Percentiles rank a stretch among this genome's conserved stretches.
phyloP scores from a whole-genome alignment of 2,113 vertebrate species.

The Trichechus manatus region DNA sequence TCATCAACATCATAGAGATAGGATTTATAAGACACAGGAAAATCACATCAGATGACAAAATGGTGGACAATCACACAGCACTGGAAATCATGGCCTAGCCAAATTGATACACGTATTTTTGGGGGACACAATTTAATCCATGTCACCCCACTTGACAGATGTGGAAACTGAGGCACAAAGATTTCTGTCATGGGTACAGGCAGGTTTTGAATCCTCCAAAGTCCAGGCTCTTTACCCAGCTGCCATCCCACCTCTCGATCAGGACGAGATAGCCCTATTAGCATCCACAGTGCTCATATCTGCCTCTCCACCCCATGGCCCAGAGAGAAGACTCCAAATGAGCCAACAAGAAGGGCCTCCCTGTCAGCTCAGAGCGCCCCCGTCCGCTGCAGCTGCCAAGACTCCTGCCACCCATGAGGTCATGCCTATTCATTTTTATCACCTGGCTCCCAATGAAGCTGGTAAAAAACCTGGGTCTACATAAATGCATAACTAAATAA shows the following conservation, averaged over 20 bases:
- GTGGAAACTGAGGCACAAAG: no score
- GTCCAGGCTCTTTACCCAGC: background rate
- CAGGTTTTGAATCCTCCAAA: background rate
- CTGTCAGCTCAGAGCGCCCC: background rate
- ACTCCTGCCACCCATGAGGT: background rate
- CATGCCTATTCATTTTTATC: background rate
- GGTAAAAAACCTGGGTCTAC: background rate
- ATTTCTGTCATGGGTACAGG: no score
- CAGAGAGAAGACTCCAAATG: background rate
- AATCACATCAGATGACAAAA: no score
- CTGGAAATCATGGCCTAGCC: no score
- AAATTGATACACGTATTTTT: no score
- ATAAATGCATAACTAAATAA: background rate
- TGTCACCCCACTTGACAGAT: no score
- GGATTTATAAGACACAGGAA: no score
- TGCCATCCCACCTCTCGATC: background rate
- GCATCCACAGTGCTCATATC: background rate
- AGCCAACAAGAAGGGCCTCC: background rate
- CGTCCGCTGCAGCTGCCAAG: background rate
- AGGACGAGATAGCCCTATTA: fast-evolving
- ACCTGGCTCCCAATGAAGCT: background rate
- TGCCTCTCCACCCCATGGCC: background rate
- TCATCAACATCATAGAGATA: no score
- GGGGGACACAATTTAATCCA: no score
- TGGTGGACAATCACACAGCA: no score